phyloP scores from a whole-genome alignment of 1,140 invertebrate species.

The Meloidogyne exigua region DNA sequence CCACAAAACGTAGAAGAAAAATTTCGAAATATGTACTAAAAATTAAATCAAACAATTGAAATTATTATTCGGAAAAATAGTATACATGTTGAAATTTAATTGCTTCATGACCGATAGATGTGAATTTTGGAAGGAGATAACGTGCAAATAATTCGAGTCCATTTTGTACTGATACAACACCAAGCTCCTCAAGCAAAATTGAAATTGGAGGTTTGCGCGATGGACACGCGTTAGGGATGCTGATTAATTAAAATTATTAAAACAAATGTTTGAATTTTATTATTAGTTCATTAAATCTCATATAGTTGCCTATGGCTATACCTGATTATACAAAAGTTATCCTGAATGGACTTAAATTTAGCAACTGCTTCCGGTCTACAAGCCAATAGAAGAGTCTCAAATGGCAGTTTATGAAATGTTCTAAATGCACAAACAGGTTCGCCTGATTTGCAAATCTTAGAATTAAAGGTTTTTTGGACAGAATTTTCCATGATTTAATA shows the following conservation, averaged over 20 bases:
- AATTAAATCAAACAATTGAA: no score
- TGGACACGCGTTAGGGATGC: conserved; percentile 84
- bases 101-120: conserved; percentile 36
- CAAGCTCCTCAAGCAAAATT: conserved; percentile 71
- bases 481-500: background rate
- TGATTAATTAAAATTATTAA: conserved; percentile 69
- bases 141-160: conserved; percentile 83
- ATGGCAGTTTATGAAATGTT: conserved; percentile 77
- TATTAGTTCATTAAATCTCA: conserved; percentile 19
- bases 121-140: conserved; percentile 73
- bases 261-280: background rate
- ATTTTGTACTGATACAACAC: conserved; percentile 67
- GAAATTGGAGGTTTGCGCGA: conserved; percentile 82
- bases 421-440: conserved; percentile 74
- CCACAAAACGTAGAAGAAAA: no score
- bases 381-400: conserved; percentile 76
- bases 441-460: conserved; percentile 73
- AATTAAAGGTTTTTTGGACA: conserved; percentile 39
- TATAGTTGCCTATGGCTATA: background rate
- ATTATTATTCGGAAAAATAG: no score
- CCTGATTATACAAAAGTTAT: conserved; percentile 24
- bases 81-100: background rate
- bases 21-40: no score
- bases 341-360: background rate
- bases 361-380: conserved; percentile 63